Conservation (phyloP, 2,797 vertebrate species). For the Malacoraja senta region DNA sequence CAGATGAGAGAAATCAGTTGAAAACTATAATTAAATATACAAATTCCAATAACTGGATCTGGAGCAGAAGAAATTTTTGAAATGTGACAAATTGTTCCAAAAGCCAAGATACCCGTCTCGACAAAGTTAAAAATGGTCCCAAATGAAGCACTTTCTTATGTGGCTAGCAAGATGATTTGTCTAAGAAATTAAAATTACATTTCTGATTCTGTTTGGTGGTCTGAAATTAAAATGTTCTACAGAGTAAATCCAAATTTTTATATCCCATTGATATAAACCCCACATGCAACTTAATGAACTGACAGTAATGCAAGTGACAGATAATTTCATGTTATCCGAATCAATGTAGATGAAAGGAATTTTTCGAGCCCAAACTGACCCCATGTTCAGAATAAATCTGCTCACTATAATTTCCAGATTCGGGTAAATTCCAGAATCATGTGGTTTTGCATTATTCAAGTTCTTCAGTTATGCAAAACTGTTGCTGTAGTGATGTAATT, state of each 20-base stretch:
- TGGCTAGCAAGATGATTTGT: background rate
- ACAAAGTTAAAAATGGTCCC: background rate
- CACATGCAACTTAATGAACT: background rate
- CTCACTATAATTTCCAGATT: background rate
- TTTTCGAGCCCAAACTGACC: background rate
- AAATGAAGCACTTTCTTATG: background rate
- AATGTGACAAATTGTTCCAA: background rate
- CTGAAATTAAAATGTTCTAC: background rate
- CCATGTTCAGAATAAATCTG: background rate
- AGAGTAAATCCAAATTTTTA: background rate
- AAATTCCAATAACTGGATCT: background rate
- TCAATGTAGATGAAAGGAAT: background rate
- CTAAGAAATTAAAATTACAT: background rate
- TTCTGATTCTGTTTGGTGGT: background rate
- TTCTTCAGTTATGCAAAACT: background rate
- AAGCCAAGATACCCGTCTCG: too few relatives aligned
- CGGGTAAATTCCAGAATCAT: too few relatives aligned
- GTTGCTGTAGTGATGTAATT: background rate
- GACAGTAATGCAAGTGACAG: background rate
- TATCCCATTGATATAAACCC: background rate
- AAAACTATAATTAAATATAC: background rate
- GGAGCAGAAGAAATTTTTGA: background rate
- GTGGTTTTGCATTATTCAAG: background rate
- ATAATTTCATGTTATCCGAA: background rate
- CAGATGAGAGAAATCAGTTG: background rate